A percentile compares a stretch with the other conserved stretches of the same genome.
Evolutionary conservation across 2,888 invertebrate species (phyloP).

Genomic region (Agrochola macilenta): DNA sequence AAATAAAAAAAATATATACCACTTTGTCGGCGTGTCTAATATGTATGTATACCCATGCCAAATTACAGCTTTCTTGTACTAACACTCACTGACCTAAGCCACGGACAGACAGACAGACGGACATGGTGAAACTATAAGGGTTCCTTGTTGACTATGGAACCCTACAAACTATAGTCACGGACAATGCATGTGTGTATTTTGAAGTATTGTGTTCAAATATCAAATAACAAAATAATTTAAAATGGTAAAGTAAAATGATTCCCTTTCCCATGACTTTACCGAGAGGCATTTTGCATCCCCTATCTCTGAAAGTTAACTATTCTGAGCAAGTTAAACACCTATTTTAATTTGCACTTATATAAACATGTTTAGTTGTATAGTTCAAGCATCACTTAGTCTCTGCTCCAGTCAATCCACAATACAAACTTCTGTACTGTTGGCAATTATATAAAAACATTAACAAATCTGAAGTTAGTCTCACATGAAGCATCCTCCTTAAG

Average conservation of each 20-base stretch:
- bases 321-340: conserved; percentile 2
- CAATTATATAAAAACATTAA: conserved; percentile 42
- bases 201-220: background rate
- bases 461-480: conserved; percentile 65
- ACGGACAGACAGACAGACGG: too few relatives aligned
- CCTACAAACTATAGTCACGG: background rate
- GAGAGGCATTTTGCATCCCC: background rate
- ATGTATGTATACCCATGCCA: too few relatives aligned
- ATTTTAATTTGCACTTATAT: background rate
- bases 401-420: conserved; percentile 27
- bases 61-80: too few relatives aligned
- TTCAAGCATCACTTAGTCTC: conserved; percentile 33
- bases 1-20: too few relatives aligned
- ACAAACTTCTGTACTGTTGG: conserved; percentile 32
- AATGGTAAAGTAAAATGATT: background rate
- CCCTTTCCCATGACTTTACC: background rate
- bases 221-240: background rate
- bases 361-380: conserved; percentile 11
- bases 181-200: background rate
- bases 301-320: background rate
- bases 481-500: conserved; percentile 40
- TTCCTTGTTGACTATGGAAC: too few relatives aligned
- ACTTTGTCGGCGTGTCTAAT: too few relatives aligned
- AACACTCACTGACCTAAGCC: too few relatives aligned
- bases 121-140: too few relatives aligned